phyloP scores from a whole-genome alignment of 2,888 invertebrate species.

The Netelia inedita region DNA sequence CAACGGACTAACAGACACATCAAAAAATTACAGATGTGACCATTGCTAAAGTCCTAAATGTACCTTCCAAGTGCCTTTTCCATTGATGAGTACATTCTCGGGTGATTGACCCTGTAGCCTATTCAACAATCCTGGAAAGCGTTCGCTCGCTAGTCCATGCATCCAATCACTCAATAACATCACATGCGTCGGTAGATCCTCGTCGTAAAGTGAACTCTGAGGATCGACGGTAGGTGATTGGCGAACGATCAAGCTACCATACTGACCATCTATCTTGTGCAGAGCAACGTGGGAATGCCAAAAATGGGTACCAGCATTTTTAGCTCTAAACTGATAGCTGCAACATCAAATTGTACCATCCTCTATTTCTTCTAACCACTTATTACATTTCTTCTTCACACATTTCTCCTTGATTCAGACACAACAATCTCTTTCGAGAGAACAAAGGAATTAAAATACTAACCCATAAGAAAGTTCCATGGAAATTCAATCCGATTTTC shows the following conservation, averaged over 20 bases:
- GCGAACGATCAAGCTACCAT: slow-evolving; percentile 87
- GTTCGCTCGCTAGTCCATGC: slow-evolving; percentile 79
- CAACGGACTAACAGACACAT: too few relatives aligned
- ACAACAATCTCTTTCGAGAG: too few relatives aligned
- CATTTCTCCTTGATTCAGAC: not conserved
- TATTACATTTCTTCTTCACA: not conserved
- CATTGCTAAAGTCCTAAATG: not conserved
- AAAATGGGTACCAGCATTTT: slow-evolving; percentile 83
- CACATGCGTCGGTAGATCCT: slow-evolving; percentile 86
- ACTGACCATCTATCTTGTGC: slow-evolving; percentile 88
- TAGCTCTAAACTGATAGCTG: slow-evolving; percentile 80
- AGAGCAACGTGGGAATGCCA: slow-evolving; percentile 84
- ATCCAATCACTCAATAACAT: slow-evolving; percentile 87
- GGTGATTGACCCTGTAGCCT: slow-evolving; percentile 84
- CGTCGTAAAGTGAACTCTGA: slow-evolving; percentile 82
- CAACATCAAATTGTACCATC: not conserved
- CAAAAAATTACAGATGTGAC: not conserved
- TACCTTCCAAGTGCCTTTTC: slow-evolving; percentile 79
- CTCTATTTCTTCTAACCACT: not conserved
- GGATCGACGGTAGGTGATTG: slow-evolving; percentile 85
- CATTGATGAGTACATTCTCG: slow-evolving; percentile 81
- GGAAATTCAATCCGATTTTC: too few relatives aligned
- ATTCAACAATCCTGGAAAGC: slow-evolving; percentile 84
- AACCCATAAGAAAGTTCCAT: too few relatives aligned
- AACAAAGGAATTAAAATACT: too few relatives aligned